Percentiles rank a stretch among this genome's conserved stretches.
phyloP scores from a whole-genome alignment of 1,140 invertebrate genomes.

The Reticulitermes speratus region DNA sequence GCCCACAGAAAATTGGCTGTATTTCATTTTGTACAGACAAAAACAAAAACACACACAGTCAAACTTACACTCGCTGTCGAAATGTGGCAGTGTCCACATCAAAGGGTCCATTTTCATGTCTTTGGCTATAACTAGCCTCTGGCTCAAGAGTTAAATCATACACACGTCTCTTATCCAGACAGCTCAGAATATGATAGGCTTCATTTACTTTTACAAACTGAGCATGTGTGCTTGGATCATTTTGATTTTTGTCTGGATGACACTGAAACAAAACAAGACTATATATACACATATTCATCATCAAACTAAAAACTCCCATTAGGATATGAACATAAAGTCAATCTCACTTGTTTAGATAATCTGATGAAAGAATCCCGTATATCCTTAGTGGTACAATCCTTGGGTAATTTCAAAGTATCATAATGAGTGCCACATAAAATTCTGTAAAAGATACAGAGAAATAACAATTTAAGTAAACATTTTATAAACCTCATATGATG shows the following conservation, averaged over 20 bases:
- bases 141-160: conserved; percentile 51
- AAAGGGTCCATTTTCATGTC: neutral
- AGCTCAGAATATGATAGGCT: conserved; percentile 61
- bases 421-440: conserved; percentile 46
- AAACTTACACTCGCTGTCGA: neutral
- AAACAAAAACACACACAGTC: too few relatives aligned
- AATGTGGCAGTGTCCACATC: neutral
- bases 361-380: conserved; percentile 57
- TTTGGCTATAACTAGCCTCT: neutral
- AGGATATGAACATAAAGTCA: neutral
- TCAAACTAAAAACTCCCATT: neutral
- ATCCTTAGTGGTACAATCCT: conserved; percentile 54
- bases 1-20: too few relatives aligned
- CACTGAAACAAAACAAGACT: conserved; percentile 45
- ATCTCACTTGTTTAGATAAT: conserved; percentile 56
- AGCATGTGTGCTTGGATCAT: conserved; percentile 49
- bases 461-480: neutral
- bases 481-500: too few relatives aligned
- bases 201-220: conserved; percentile 63
- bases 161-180: conserved; percentile 51
- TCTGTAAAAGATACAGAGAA: conserved; percentile 19
- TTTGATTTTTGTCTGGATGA: conserved; percentile 61
- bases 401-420: conserved; percentile 53
- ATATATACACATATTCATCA: neutral
- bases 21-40: too few relatives aligned